A percentile compares a stretch with the other conserved stretches of the same genome.
phyloP scores from a whole-genome alignment of 2,888 invertebrate species.

The Rhimphoctona megacephalus region DNA sequence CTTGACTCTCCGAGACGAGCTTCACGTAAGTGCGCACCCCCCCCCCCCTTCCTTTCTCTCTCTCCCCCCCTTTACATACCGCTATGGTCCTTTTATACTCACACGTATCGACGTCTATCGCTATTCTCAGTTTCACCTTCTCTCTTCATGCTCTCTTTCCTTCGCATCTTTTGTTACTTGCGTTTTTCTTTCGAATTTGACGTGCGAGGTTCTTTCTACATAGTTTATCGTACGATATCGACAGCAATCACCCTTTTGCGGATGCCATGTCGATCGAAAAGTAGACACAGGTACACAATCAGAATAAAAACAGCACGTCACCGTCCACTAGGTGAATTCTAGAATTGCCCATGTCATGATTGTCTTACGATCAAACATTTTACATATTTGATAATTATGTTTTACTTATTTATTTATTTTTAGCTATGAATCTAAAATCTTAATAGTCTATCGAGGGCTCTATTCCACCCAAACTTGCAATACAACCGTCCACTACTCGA shows the following conservation, averaged over 20 bases:
- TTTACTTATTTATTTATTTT: neutral
- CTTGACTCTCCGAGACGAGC: slow-evolving; percentile 68
- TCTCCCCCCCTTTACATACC: neutral
- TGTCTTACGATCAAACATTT: neutral
- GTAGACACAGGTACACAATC: slow-evolving; percentile 21
- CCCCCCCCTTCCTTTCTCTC: neutral
- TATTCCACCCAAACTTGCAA: too few relatives aligned
- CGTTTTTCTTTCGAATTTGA: slow-evolving; percentile 26
- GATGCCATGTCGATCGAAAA: slow-evolving; percentile 33
- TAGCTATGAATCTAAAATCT: too few relatives aligned
- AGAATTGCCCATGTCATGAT: too few relatives aligned
- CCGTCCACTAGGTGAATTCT: neutral
- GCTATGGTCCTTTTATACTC: neutral
- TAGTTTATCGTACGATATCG: slow-evolving; percentile 48
- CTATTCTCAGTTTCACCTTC: slow-evolving; percentile 51
- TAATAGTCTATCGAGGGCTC: too few relatives aligned
- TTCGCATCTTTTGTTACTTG: slow-evolving; percentile 38
- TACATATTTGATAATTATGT: neutral
- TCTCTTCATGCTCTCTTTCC: slow-evolving; percentile 22
- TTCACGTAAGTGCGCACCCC: slow-evolving; percentile 57
- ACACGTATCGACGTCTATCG: slow-evolving; percentile 35
- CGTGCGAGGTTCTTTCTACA: slow-evolving; percentile 6
- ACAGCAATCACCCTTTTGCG: slow-evolving; percentile 43
- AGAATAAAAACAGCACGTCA: slow-evolving; percentile 1
- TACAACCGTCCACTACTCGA: too few relatives aligned